phyloP scores from a whole-genome alignment of 2,888 invertebrate species.

The Nemurella pictetii region DNA sequence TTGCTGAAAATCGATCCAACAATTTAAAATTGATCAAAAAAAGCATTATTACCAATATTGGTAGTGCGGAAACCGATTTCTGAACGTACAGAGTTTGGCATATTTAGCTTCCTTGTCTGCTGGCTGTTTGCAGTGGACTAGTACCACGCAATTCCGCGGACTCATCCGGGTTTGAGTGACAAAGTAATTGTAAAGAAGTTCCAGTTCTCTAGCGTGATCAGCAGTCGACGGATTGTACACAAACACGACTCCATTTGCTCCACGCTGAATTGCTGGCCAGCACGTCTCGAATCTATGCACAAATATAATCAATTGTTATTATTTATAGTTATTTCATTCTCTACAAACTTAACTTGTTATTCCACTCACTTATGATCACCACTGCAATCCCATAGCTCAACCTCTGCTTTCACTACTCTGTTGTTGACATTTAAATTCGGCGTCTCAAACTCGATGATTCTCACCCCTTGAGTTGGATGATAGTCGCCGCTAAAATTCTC shows the following conservation, averaged over 20 bases:
- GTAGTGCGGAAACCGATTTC: background rate
- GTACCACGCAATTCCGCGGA: conserved; percentile 66
- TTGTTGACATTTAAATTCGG: conserved; percentile 62
- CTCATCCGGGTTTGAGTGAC: conserved; percentile 67
- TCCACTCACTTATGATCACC: conserved; percentile 68
- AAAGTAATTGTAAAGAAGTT: conserved; percentile 68
- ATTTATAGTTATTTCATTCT: too few relatives aligned
- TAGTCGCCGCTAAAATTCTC: conserved; percentile 63
- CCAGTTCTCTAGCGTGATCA: conserved; percentile 61
- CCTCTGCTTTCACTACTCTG: conserved; percentile 63
- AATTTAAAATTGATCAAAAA: too few relatives aligned
- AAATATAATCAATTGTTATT: background rate
- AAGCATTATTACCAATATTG: too few relatives aligned
- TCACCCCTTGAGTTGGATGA: conserved; percentile 70
- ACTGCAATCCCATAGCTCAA: conserved; percentile 81
- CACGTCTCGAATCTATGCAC: conserved; percentile 68
- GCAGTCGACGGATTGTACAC: conserved; percentile 63
- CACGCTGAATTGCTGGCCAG: conserved; percentile 74
- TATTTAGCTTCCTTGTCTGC: conserved; percentile 56
- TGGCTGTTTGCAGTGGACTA: conserved; percentile 52
- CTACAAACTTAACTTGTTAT: too few relatives aligned
- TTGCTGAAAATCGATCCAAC: conserved; percentile 57
- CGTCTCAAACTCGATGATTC: conserved; percentile 77
- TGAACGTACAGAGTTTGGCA: conserved; percentile 58
- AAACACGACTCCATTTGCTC: conserved; percentile 70